A percentile compares a stretch with the other conserved stretches of the same genome.
phyloP scores from a whole-genome alignment of 1,140 invertebrate genomes.

The Lethrus apterus region DNA sequence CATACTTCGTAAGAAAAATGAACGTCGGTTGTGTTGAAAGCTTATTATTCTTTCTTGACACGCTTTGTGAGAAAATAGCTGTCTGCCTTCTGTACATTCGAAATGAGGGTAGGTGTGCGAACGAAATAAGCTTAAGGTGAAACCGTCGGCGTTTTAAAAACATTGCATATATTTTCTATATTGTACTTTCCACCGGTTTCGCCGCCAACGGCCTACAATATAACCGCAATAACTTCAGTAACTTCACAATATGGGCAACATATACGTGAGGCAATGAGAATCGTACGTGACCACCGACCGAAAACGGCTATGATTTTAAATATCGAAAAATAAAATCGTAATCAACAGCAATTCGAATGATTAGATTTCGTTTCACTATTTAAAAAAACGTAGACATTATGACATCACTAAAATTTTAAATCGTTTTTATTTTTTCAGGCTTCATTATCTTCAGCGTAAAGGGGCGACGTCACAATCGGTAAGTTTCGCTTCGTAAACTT shows the following conservation, averaged over 20 bases:
- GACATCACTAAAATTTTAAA: no score
- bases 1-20: no score
- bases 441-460: no score
- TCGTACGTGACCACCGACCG: slow-evolving; percentile 1
- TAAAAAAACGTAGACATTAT: no score
- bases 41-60: slow-evolving; percentile 14
- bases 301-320: background rate
- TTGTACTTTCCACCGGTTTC: background rate
- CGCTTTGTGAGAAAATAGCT: slow-evolving; percentile 11
- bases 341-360: no score
- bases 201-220: background rate
- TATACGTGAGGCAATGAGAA: slow-evolving; percentile 6
- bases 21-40: slow-evolving; percentile 7
- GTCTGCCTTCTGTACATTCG: slow-evolving; percentile 14
- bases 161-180: background rate
- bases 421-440: no score
- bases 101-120: slow-evolving; percentile 11
- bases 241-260: slow-evolving; percentile 1
- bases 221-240: slow-evolving; percentile 1
- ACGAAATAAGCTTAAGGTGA: no score
- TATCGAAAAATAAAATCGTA: no score
- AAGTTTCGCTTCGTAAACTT: no score
- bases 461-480: no score
- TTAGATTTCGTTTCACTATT: no score
- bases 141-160: no score